phyloP scores from a whole-genome alignment of 1,140 invertebrate species.

The Brachionus sp. region DNA sequence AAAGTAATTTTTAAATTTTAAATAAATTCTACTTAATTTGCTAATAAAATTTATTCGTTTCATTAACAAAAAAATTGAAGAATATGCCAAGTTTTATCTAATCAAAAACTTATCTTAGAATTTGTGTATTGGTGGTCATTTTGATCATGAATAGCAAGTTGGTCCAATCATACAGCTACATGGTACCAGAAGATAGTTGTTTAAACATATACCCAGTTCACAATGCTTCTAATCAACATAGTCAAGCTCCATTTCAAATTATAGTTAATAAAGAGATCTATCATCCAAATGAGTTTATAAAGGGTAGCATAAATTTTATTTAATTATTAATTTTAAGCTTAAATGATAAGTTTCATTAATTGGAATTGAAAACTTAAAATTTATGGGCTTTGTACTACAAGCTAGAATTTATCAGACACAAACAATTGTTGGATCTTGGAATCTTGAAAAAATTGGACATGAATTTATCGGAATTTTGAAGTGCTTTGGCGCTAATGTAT shows the following conservation, averaged over 20 bases:
- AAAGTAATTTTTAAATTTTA: no score
- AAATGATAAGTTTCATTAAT: not conserved
- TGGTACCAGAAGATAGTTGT: conserved; percentile 31
- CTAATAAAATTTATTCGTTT: no score
- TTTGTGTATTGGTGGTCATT: not conserved
- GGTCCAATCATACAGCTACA: not conserved
- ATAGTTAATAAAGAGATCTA: not conserved
- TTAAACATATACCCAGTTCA: conserved; percentile 15
- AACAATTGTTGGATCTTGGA: not conserved
- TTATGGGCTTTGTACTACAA: conserved; percentile 28
- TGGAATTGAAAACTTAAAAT: not conserved
- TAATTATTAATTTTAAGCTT: not conserved
- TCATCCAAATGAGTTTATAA: conserved; percentile 8
- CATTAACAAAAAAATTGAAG: no score
- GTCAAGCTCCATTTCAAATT: not conserved
- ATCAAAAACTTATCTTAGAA: not conserved
- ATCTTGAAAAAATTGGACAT: not conserved
- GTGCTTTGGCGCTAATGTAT: conserved; percentile 28
- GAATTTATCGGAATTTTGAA: conserved; percentile 24
- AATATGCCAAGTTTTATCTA: not conserved
- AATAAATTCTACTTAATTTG: no score
- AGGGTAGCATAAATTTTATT: not conserved
- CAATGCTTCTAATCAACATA: not conserved
- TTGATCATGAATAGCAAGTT: not conserved
- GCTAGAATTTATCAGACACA: conserved; percentile 2